These are phyloP conservation scores for Volucella inanis DNA, from an alignment of 2,888 invertebrate species.

Conservation along the genomic window DNA sequence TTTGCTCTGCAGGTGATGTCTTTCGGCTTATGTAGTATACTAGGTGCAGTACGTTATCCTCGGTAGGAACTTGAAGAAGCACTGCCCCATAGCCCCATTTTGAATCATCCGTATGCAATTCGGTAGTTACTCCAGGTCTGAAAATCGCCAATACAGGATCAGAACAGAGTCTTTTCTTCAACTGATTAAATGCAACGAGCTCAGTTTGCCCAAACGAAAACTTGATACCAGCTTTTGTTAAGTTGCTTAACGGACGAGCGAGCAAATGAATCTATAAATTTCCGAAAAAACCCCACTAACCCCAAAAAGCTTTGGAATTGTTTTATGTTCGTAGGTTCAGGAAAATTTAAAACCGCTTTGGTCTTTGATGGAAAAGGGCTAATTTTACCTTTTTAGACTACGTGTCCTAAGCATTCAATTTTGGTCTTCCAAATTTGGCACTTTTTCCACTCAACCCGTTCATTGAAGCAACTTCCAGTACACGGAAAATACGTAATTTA, in stretches of 20 bases:
- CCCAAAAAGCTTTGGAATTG: slow-evolving; percentile 17
- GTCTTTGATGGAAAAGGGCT: slow-evolving; percentile 60
- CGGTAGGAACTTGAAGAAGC: too few relatives aligned
- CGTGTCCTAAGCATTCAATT: slow-evolving; percentile 45
- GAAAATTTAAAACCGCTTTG: slow-evolving; percentile 45
- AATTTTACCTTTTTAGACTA: slow-evolving; percentile 35
- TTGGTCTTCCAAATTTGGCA: slow-evolving; percentile 10
- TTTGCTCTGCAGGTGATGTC: neutral
- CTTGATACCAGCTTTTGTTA: neutral
- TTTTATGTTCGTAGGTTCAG: neutral
- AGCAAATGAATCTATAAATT: slow-evolving; percentile 10
- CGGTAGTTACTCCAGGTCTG: neutral
- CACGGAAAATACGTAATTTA: too few relatives aligned
- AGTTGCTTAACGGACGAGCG: slow-evolving; percentile 6
- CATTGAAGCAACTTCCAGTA: too few relatives aligned
- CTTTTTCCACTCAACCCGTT: too few relatives aligned
- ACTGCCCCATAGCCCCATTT: neutral
- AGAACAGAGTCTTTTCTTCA: neutral
- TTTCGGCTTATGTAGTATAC: too few relatives aligned
- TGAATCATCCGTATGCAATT: neutral
- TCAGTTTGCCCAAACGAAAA: neutral
- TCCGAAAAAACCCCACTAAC: slow-evolving; percentile 9
- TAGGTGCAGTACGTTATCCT: too few relatives aligned
- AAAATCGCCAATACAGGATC: neutral
- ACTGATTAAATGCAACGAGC: neutral